A percentile compares a stretch with the other conserved stretches of the same genome.
Conservation (phyloP, 2,888 invertebrate genomes). For the Aricia artaxerxes region DNA sequence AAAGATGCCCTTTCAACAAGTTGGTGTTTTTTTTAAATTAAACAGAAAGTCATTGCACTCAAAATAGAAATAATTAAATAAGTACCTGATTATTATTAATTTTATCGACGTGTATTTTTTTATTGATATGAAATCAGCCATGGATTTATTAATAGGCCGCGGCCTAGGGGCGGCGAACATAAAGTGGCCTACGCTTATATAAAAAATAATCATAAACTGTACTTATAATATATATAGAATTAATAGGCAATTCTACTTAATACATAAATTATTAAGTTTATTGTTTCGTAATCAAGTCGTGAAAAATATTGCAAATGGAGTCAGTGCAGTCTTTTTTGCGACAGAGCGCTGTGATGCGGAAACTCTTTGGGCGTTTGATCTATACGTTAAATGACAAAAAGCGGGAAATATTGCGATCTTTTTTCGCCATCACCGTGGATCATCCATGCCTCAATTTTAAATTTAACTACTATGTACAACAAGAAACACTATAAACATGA, state of each 20-base stretch:
- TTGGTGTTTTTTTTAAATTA: too few relatives aligned
- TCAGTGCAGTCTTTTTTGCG: neutral
- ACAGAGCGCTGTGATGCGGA: conserved; percentile 1
- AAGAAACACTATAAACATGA: neutral
- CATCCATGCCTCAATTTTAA: neutral
- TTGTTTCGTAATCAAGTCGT: neutral
- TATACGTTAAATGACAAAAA: conserved; percentile 4
- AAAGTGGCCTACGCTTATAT: neutral
- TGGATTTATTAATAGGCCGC: too few relatives aligned
- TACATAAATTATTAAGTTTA: neutral
- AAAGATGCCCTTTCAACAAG: too few relatives aligned
- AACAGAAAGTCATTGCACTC: too few relatives aligned
- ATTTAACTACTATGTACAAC: neutral
- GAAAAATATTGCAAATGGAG: neutral
- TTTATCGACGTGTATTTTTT: too few relatives aligned
- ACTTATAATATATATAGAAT: too few relatives aligned
- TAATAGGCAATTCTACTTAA: too few relatives aligned
- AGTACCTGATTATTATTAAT: too few relatives aligned
- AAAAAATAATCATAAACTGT: neutral
- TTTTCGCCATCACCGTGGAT: neutral
- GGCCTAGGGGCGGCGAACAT: too few relatives aligned
- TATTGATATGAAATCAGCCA: too few relatives aligned
- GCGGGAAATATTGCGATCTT: neutral
- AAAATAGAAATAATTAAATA: too few relatives aligned
- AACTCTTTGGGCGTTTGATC: conserved; percentile 21